phyloP scores from a whole-genome alignment of 2,113 vertebrate genomes.

The Cryptotis parvus region DNA sequence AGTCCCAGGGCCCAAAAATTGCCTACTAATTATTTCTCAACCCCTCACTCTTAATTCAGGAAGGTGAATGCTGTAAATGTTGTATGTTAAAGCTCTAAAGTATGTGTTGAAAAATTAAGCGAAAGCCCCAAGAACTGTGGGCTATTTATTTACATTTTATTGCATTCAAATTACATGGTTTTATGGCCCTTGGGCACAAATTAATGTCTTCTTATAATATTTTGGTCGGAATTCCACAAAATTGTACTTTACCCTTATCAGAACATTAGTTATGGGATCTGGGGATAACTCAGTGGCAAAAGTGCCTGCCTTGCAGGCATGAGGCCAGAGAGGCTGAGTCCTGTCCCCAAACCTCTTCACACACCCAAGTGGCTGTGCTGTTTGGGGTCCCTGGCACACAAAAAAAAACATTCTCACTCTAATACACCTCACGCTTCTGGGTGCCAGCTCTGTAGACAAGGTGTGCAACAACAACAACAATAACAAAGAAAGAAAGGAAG shows the following conservation, averaged over 20 bases:
- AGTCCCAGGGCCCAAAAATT: conserved; percentile 80
- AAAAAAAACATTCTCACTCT: no score
- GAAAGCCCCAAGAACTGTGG: conserved; percentile 77
- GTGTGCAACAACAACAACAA: no score
- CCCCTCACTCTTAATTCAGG: conserved; percentile 70
- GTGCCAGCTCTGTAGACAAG: no score
- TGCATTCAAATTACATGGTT: conserved; percentile 78
- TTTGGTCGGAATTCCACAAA: conserved; percentile 75
- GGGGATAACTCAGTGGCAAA: no score
- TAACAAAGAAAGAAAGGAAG: no score
- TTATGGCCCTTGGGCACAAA: conserved; percentile 76
- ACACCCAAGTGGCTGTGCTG: no score
- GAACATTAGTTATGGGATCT: conserved; percentile 32
- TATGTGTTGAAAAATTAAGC: conserved; percentile 83
- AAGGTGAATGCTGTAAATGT: conserved; percentile 80
- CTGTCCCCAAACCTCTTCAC: no score
- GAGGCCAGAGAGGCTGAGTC: no score
- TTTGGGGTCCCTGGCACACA: no score
- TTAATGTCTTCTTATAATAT: conserved; percentile 76
- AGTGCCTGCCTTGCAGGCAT: no score
- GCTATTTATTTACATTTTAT: conserved; percentile 79
- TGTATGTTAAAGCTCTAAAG: conserved; percentile 78
- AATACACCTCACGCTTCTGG: no score
- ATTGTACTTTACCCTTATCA: conserved; percentile 63
- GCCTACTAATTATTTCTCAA: conserved; percentile 79